These are phyloP conservation scores for Megalopta genalis DNA, from an alignment of 1,140 invertebrate genomes.

Conservation along the genomic window DNA sequence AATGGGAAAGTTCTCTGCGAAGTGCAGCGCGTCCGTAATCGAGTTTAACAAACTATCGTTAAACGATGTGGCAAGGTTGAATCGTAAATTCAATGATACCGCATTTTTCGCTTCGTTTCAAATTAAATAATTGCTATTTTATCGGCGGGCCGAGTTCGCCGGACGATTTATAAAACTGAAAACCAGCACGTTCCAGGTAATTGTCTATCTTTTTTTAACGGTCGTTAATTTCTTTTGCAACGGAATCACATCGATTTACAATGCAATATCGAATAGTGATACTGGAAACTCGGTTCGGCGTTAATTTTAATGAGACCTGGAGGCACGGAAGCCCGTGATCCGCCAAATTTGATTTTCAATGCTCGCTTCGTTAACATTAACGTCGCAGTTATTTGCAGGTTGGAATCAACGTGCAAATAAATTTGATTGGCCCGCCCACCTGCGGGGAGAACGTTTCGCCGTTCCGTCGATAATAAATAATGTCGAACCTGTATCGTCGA, in stretches of 20 bases:
- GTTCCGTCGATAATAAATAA: slow-evolving; percentile 6
- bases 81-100: too few species aligned
- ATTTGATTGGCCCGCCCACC: not conserved
- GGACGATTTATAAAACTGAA: too few species aligned
- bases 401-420: slow-evolving; percentile 3
- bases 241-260: slow-evolving; percentile 41
- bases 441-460: not conserved
- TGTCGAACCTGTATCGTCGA: not conserved
- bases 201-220: not conserved
- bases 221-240: not conserved
- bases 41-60: slow-evolving; percentile 3
- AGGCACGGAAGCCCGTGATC: slow-evolving; percentile 3
- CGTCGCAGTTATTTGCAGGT: slow-evolving; percentile 12
- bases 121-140: too few species aligned
- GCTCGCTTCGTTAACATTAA: slow-evolving; percentile 4
- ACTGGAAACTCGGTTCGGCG: slow-evolving; percentile 19
- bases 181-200: too few species aligned
- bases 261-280: slow-evolving; percentile 36
- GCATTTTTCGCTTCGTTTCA: too few species aligned
- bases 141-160: too few species aligned
- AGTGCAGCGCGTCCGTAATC: slow-evolving; percentile 9
- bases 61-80: too few species aligned
- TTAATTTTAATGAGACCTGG: slow-evolving; percentile 50
- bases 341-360: slow-evolving; percentile 28
- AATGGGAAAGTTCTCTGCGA: slow-evolving; percentile 33